Percentiles rank a stretch among this genome's conserved stretches.
Evolutionary conservation across 2,797 vertebrate species (phyloP).

Genomic region (Macroramphosus scolopax): DNA sequence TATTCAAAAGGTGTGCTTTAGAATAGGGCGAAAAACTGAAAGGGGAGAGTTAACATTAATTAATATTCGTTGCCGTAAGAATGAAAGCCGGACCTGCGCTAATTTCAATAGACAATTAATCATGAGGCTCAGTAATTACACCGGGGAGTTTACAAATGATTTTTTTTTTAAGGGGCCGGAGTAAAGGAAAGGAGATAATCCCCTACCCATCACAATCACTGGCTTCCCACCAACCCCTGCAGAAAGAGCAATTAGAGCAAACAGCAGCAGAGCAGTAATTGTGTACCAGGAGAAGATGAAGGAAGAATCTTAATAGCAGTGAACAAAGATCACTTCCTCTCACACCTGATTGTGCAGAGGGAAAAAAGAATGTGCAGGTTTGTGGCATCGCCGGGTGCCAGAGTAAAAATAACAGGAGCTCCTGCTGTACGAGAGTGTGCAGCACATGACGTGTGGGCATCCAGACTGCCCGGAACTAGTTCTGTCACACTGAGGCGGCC

Average conservation of each 20-base stretch:
- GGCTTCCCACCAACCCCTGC: conserved; percentile 94
- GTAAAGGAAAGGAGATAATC: conserved; percentile 91
- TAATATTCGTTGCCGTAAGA: conserved; percentile 99
- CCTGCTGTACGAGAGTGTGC: conserved; percentile 70
- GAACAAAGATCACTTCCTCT: conserved; percentile 89
- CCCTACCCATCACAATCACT: conserved; percentile 92
- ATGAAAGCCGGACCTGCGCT: conserved; percentile 98
- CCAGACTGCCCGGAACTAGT: conserved; percentile 76
- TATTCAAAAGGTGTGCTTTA: conserved; percentile 93
- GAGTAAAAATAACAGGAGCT: conserved; percentile 86
- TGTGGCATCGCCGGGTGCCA: conserved; percentile 87
- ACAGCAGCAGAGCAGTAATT: conserved; percentile 93
- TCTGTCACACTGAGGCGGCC: conserved; percentile 61
- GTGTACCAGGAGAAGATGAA: conserved; percentile 89
- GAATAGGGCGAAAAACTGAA: conserved; percentile 75
- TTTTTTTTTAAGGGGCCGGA: conserved; percentile 87
- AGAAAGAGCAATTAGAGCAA: conserved; percentile 96
- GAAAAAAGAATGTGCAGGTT: conserved; percentile 78
- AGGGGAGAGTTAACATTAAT: conserved; percentile 95
- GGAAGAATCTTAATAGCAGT: conserved; percentile 92
- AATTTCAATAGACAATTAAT: conserved; percentile 99
- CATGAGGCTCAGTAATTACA: conserved; percentile 99
- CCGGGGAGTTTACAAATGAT: conserved; percentile 99
- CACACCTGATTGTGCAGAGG: conserved; percentile 85
- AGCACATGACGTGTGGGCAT: conserved; percentile 79